Conservation (phyloP, 2,888 invertebrate species). For the Tubulanus polymorphus region DNA sequence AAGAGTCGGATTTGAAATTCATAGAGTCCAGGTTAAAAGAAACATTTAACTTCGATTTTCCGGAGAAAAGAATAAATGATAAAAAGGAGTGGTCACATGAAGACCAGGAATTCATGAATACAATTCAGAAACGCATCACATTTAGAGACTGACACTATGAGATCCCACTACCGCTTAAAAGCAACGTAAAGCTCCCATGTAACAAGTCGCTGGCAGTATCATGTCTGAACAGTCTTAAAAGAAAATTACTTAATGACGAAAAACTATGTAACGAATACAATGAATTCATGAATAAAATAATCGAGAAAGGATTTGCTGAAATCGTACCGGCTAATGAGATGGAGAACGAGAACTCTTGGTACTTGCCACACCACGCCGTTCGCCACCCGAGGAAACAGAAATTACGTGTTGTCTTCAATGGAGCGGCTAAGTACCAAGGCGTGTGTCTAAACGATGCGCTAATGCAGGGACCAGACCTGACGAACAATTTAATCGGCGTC, state of each 20-base stretch:
- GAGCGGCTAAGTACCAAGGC: slow-evolving; percentile 14
- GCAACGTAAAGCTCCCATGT: slow-evolving; percentile 13
- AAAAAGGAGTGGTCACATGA: slow-evolving; percentile 12
- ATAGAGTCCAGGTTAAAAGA: slow-evolving; percentile 10
- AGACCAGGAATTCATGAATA: no score
- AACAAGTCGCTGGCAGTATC: slow-evolving; percentile 9
- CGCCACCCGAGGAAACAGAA: slow-evolving; percentile 4
- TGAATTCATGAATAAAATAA: slow-evolving; percentile 8
- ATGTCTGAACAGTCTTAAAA: slow-evolving; percentile 4
- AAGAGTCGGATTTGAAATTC: slow-evolving; percentile 4
- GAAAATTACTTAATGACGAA: slow-evolving; percentile 1
- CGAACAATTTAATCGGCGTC: slow-evolving; percentile 19
- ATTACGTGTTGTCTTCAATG: slow-evolving; percentile 19
- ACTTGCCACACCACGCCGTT: slow-evolving; percentile 8
- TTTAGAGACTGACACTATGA: no score
- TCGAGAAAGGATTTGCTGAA: slow-evolving; percentile 7
- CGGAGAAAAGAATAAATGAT: slow-evolving; percentile 12
- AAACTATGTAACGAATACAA: slow-evolving; percentile 3
- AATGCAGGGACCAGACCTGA: slow-evolving; percentile 21
- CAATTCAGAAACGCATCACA: no score
- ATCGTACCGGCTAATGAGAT: no score
- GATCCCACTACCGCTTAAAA: no score
- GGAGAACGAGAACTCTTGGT: neutral
- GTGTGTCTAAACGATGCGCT: slow-evolving; percentile 15
- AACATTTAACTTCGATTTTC: slow-evolving; percentile 17